These are phyloP conservation scores for Camponotus pennsylvanicus DNA, from an alignment of 1,140 invertebrate species.

Conservation along the genomic window DNA sequence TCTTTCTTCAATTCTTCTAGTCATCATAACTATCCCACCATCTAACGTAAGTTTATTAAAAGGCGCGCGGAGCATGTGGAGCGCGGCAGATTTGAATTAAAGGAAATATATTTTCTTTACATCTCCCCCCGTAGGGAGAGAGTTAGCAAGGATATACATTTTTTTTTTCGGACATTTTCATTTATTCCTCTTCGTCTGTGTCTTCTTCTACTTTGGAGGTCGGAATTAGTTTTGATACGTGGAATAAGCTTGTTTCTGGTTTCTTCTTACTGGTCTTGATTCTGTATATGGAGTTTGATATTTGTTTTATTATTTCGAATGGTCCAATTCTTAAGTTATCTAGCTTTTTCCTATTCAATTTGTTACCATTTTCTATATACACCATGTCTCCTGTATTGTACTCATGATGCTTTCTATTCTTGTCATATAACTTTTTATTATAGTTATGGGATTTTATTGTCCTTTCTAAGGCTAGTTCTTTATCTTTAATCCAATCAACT, in stretches of 20 bases:
- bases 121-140: too few relatives aligned
- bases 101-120: too few relatives aligned
- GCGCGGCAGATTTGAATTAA: too few relatives aligned
- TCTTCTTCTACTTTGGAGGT: background rate
- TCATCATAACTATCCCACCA: too few relatives aligned
- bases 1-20: too few relatives aligned
- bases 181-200: too few relatives aligned
- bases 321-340: slow-evolving; percentile 7
- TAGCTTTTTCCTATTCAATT: slow-evolving; percentile 18
- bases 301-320: slow-evolving; percentile 10
- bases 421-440: background rate
- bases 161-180: too few relatives aligned
- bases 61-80: background rate
- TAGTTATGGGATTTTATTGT: slow-evolving; percentile 2
- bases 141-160: too few relatives aligned
- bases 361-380: slow-evolving; percentile 20
- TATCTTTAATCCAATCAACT: background rate
- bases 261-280: background rate
- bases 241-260: background rate
- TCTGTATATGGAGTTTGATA: slow-evolving; percentile 21
- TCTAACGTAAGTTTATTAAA: too few relatives aligned
- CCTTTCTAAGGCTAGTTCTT: background rate
- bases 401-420: background rate
- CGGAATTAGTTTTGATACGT: slow-evolving; percentile 18
- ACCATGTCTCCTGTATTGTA: slow-evolving; percentile 8